phyloP scores from a whole-genome alignment of 2,888 invertebrate species.

The Nymphalis polychloros region DNA sequence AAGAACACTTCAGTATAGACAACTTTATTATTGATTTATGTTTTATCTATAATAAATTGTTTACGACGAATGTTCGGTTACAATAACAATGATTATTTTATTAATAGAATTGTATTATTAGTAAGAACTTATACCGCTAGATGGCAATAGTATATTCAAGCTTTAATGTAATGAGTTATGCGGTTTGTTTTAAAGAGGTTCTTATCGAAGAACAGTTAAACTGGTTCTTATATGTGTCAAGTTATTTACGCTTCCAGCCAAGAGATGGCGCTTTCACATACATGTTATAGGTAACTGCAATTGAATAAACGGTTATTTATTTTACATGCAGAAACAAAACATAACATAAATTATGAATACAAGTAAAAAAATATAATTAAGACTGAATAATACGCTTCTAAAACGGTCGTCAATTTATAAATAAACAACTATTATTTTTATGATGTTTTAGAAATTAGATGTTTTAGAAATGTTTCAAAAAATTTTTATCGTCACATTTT shows the following conservation, averaged over 20 bases:
- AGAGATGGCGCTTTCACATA: constrained; percentile 54
- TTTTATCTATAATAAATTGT: constrained; percentile 38
- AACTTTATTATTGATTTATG: constrained; percentile 40
- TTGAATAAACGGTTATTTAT: too few relatives aligned
- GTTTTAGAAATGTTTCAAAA: too few relatives aligned
- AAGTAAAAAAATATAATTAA: too few relatives aligned
- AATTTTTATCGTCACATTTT: too few relatives aligned
- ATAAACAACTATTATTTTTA: too few relatives aligned
- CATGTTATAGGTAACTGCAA: constrained; percentile 36
- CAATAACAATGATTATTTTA: constrained; percentile 22
- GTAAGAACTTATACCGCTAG: constrained; percentile 46
- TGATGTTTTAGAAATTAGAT: too few relatives aligned
- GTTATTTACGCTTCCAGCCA: constrained; percentile 51
- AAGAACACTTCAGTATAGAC: constrained; percentile 39
- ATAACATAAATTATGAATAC: too few relatives aligned
- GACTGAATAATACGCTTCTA: too few relatives aligned
- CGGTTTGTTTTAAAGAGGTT: constrained; percentile 43
- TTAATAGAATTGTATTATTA: constrained; percentile 37
- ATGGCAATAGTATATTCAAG: constrained; percentile 45
- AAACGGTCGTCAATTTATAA: too few relatives aligned
- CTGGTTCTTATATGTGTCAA: constrained; percentile 53
- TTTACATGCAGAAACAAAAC: too few relatives aligned
- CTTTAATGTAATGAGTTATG: constrained; percentile 25
- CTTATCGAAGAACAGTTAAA: constrained; percentile 52
- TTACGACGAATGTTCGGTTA: constrained; percentile 10